Percentiles rank a stretch among this genome's conserved stretches.
These are phyloP conservation scores for Chymomyza caudatula DNA, from an alignment of 2,888 invertebrate species.

Conservation along the genomic window DNA sequence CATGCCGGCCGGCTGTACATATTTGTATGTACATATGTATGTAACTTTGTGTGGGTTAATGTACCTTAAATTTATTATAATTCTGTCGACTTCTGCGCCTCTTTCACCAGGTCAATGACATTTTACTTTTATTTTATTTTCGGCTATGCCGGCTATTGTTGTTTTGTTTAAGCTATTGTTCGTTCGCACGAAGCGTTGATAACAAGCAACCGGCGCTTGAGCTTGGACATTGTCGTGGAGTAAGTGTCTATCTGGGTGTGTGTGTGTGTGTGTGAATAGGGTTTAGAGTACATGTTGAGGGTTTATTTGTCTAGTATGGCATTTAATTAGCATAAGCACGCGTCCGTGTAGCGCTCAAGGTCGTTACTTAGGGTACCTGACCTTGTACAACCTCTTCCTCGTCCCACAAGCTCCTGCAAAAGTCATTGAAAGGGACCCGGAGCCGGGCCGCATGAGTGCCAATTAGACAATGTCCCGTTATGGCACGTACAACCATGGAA, in stretches of 20 bases:
- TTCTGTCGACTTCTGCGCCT: conserved; percentile 43
- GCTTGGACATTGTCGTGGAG: not conserved
- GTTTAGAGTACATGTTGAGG: conserved; percentile 23
- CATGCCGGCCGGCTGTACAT: not conserved
- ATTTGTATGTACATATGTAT: conserved; percentile 1
- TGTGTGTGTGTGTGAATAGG: conserved; percentile 2
- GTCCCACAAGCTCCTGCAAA: too few species aligned
- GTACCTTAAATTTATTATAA: conserved; percentile 71
- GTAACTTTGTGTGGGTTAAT: conserved; percentile 51
- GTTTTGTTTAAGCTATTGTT: conserved; percentile 28
- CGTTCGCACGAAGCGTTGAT: conserved; percentile 27
- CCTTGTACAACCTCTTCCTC: too few species aligned
- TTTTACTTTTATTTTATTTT: conserved; percentile 30
- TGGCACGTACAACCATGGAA: too few species aligned
- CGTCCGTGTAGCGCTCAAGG: conserved; percentile 37
- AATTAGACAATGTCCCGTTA: too few species aligned
- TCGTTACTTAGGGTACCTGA: conserved; percentile 27
- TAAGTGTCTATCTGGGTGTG: not conserved
- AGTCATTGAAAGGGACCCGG: too few species aligned
- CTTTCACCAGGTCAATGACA: conserved; percentile 66
- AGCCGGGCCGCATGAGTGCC: too few species aligned
- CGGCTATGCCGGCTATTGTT: conserved; percentile 19
- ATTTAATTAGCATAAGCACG: conserved; percentile 42
- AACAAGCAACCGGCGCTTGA: conserved; percentile 27
- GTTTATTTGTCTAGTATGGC: conserved; percentile 2